phyloP scores from a whole-genome alignment of 2,888 invertebrate species.

The Drosophila birchii region DNA sequence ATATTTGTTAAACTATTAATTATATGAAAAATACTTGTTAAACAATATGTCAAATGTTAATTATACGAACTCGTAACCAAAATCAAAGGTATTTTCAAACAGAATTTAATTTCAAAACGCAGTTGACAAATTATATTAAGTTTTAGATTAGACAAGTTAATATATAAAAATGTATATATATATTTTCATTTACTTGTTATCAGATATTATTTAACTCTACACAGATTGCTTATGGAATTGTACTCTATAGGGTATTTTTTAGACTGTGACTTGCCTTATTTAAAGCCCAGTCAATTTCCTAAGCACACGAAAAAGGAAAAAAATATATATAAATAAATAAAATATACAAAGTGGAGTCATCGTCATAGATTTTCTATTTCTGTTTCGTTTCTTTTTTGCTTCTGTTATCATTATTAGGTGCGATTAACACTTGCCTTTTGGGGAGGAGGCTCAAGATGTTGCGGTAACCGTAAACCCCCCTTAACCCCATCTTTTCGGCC shows the following conservation, averaged over 20 bases:
- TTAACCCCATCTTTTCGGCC: not conserved
- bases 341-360: slow-evolving; percentile 21
- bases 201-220: not conserved
- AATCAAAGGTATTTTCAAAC: not conserved
- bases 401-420: slow-evolving; percentile 54
- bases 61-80: not conserved
- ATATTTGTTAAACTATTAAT: not conserved
- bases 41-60: not conserved
- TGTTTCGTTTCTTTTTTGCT: not conserved
- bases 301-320: slow-evolving; percentile 6
- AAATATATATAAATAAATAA: slow-evolving; percentile 4
- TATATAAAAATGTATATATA: not conserved
- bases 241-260: not conserved
- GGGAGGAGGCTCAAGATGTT: slow-evolving; percentile 24
- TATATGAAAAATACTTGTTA: too few species aligned
- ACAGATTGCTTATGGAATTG: not conserved
- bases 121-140: not conserved
- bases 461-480: not conserved
- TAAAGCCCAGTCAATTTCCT: slow-evolving; percentile 39
- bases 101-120: not conserved
- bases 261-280: slow-evolving; percentile 16
- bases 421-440: slow-evolving; percentile 57
- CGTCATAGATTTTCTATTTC: slow-evolving; percentile 52
- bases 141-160: not conserved
- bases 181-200: not conserved